Conservation (phyloP, 1,140 invertebrate species). For the Ericerus pela region DNA sequence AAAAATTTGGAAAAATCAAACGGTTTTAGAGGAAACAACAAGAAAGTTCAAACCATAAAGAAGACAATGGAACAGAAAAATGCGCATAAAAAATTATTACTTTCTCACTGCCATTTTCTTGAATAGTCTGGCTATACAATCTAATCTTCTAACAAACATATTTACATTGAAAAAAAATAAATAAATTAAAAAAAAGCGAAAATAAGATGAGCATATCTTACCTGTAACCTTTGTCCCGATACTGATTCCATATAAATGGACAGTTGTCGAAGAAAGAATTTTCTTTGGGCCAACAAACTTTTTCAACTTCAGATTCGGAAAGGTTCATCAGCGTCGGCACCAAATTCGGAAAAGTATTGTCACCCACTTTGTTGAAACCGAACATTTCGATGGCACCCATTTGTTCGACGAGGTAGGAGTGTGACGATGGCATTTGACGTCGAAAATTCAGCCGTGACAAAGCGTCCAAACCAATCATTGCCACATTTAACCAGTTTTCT, state of each 20-base stretch:
- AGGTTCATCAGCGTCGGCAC: constrained; percentile 30
- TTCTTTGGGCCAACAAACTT: constrained; percentile 23
- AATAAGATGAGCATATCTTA: no score
- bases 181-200: no score
- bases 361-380: constrained; percentile 33
- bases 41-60: no score
- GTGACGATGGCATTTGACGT: constrained; percentile 38
- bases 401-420: constrained; percentile 30
- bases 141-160: no score
- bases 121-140: no score
- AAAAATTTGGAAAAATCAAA: no score
- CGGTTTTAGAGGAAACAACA: no score
- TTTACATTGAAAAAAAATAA: no score
- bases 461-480: constrained; percentile 53
- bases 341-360: constrained; percentile 35
- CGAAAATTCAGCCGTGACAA: constrained; percentile 41
- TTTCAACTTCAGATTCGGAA: constrained; percentile 23
- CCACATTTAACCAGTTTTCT: constrained; percentile 32
- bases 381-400: constrained; percentile 30
- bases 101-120: no score
- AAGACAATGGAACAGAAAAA: no score
- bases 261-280: constrained; percentile 40
- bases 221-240: constrained; percentile 27
- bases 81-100: no score
- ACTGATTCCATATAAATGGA: constrained; percentile 39